These are phyloP conservation scores for Parnassius apollo DNA, from an alignment of 2,888 invertebrate genomes.

Conservation along the genomic window DNA sequence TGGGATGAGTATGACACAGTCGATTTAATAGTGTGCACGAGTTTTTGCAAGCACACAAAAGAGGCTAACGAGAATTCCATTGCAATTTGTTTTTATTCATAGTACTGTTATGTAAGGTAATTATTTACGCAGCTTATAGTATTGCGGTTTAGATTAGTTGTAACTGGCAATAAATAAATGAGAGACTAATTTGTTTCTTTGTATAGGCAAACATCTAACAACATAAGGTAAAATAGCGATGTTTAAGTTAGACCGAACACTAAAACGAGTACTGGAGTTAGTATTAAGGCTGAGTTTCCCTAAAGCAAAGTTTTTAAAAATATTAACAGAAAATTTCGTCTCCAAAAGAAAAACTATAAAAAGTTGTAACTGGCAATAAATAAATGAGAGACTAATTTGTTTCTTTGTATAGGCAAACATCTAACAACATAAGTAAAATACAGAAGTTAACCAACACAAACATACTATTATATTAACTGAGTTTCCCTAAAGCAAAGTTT, in stretches of 20 bases:
- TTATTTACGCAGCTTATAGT: slow-evolving; percentile 5
- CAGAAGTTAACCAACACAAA: too few relatives aligned
- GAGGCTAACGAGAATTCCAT: slow-evolving; percentile 38
- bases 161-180: slow-evolving; percentile 28
- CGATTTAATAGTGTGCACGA: slow-evolving; percentile 40
- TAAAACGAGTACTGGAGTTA: slow-evolving; percentile 5
- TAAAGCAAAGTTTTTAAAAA: too few relatives aligned
- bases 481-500: too few relatives aligned
- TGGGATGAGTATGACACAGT: slow-evolving; percentile 56
- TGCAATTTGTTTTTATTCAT: slow-evolving; percentile 41
- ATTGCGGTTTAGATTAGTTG: slow-evolving; percentile 32
- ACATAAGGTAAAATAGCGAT: neutral
- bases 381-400: slow-evolving; percentile 9
- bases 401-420: slow-evolving; percentile 11
- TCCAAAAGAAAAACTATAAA: too few relatives aligned
- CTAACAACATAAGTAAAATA: slow-evolving; percentile 7
- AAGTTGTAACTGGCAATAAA: slow-evolving; percentile 29
- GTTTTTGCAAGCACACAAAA: slow-evolving; percentile 43
- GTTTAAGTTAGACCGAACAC: slow-evolving; percentile 6
- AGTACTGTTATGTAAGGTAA: slow-evolving; percentile 39
- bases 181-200: slow-evolving; percentile 9
- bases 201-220: slow-evolving; percentile 14
- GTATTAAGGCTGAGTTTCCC: neutral
- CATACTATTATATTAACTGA: too few relatives aligned
- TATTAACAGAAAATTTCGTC: too few relatives aligned